Evolutionary conservation across 2,797 vertebrate genomes (phyloP), one percentile per base, ranked within the genome.

Genomic region (Aselliscus stoliczkanus): DNA sequence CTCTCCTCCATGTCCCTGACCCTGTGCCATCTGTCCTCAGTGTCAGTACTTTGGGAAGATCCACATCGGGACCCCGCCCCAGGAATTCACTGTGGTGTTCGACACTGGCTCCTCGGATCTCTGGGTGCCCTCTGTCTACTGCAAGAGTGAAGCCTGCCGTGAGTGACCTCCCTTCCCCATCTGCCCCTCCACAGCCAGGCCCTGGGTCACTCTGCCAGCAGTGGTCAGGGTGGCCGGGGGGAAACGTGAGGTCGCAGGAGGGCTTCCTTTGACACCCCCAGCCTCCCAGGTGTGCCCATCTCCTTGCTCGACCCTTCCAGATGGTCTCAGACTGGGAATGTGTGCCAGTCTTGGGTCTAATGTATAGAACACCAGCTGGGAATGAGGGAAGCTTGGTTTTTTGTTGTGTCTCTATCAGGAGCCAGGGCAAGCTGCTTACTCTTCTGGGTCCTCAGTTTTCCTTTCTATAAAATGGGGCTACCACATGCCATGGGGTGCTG

Each of bases 21-120:
- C 27, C 5, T 0, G 37, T 7, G 50, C 47, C 39, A 0, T 84
- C 83, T 85, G 65, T 64, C 60, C 1, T 0, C 97, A 99, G 99
- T 23, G 98, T 93, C 97, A 99, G 88, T 99, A 99, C 90, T 99
- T 98, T 0, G 99, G 99, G 17, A 98, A 97, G 82, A 98, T 99
- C 97, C 98, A 97, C 96, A 98, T 99, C 0, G 98, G 99, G 25
- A 99, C 90, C 0, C 99, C 99, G 0, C 98, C 98, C 0, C 99
- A 99, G 98, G 98, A 98, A 69, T 99, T 99, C 98, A 98, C n/a
- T 0, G 98, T 99, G 86, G 97, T 99, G 92, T 99, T 99, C 11
- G 99, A 99, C 96, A 98, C 98, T 0, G 98, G 99, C 7, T 99
- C 99, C 75, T 98, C 99, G 1, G 98, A 99, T 96, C 97, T 99